Base-by-base conservation (phyloP, 1,140 invertebrate genomes). In the Laodelphax striatellus region DNA sequence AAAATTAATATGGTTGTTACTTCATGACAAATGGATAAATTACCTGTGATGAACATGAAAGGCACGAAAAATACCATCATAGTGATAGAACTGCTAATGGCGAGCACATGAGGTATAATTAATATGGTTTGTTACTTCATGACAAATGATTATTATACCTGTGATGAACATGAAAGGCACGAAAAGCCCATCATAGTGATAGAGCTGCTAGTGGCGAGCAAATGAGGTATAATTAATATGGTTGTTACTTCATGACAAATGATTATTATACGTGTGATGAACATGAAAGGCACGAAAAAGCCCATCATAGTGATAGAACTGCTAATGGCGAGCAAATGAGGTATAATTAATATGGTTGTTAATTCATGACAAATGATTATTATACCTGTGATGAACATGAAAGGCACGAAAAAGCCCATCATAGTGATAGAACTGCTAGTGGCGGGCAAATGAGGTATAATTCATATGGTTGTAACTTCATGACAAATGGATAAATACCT, bases 61-160 rank as follows among this genome's bases (percentile, higher is more conserved):
- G 96, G 96, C 10, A 96, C 90, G 71, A 95, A 98, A 75, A 98
- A 96, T 60, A 95, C 95, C 77, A 94, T 83, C 85, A 98, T 90
- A 0, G 92, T 96, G 17, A 98, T 80, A 63, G 92, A 89, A n/a
- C 94, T 93, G 62, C 91, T 89, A 19, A 93, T 66, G 11, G 90
- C 85, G 14, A 98, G 76, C 24, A 97, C 76, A 22, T 94, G 72
- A 71, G 98, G 98, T 0, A 91, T 87, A 0, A 97, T 76, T 31
- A 88, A 88, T 57, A 90, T 13, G 34, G 42, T 9, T 5, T 31
- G 28, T 9, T 9, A 5, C 9, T 31, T 31, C 28, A 4, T 5
- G 28, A n/a, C n/a, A n/a, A n/a, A n/a, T n/a, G n/a, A n/a, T n/a
- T n/a, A n/a, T n/a, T n/a, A 79, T 77, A 74, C 80, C 80, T 65